Conservation (phyloP, 2,797 vertebrate species). For the Microctenopoma stevenorrisi region DNA sequence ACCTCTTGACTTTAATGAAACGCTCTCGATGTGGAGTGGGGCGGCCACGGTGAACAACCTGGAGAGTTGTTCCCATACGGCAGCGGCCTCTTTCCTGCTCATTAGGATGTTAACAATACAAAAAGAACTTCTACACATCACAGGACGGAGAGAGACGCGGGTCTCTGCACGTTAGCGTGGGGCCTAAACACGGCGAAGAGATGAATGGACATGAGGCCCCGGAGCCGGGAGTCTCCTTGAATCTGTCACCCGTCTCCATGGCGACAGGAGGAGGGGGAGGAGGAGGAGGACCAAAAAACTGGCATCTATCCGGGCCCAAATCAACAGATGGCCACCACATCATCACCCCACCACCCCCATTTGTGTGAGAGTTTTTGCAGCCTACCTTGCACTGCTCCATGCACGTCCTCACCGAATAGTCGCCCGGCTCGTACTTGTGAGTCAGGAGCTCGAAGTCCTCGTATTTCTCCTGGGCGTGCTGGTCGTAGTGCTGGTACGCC, state of each 20-base stretch:
- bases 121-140: neutral
- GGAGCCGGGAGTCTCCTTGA: constrained; percentile 75
- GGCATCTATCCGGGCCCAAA: constrained; percentile 64
- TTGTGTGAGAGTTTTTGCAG: constrained; percentile 17
- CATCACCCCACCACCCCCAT: neutral
- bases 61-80: constrained; percentile 69
- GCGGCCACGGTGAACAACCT: constrained; percentile 76
- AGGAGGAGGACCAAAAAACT: constrained; percentile 57
- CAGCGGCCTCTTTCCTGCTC: constrained; percentile 35
- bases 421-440: constrained; percentile 93
- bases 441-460: constrained; percentile 96
- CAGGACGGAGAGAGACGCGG: neutral
- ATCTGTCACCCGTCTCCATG: constrained; percentile 84
- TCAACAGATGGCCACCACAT: constrained; percentile 76
- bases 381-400: constrained; percentile 98
- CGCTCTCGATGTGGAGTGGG: constrained; percentile 76
- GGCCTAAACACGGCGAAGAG: constrained; percentile 66
- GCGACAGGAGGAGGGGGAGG: constrained; percentile 72
- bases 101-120: constrained; percentile 14
- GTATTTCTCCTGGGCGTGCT: constrained; percentile 97
- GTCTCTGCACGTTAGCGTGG: constrained; percentile 62
- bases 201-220: constrained; percentile 79
- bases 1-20: constrained; percentile 82
- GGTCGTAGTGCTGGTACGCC: constrained; percentile 94
- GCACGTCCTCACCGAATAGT: constrained; percentile 96